phyloP scores from a whole-genome alignment of 2,888 invertebrate genomes.

The Drosophila buzzatii region DNA sequence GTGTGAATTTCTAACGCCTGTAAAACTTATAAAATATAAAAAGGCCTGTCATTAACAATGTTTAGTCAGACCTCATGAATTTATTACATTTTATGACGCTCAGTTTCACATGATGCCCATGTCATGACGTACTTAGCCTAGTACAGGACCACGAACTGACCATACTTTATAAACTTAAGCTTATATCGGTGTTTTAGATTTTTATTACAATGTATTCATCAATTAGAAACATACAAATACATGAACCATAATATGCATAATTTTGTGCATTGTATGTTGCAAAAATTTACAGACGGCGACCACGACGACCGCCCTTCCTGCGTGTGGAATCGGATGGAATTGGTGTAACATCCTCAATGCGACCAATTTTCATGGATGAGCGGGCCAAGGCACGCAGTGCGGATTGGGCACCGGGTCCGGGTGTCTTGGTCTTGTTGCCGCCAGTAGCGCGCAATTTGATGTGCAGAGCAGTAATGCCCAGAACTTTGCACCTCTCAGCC shows the following conservation, averaged over 20 bases:
- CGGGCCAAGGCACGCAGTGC: constrained; percentile 99
- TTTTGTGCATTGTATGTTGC: constrained; percentile 12
- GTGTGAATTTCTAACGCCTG: background rate
- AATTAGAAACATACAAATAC: constrained; percentile 31
- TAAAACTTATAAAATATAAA: background rate
- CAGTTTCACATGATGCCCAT: too few species aligned
- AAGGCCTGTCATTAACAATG: background rate
- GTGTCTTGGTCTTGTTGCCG: constrained; percentile 99
- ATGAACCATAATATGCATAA: constrained; percentile 28
- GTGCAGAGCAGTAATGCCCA: constrained; percentile 99
- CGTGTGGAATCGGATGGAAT: constrained; percentile 99
- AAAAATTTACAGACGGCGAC: constrained; percentile 95
- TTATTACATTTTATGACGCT: too few species aligned
- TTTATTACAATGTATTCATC: constrained; percentile 45
- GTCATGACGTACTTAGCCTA: too few species aligned
- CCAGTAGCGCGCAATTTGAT: constrained; percentile 99
- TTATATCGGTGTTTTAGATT: constrained; percentile 15
- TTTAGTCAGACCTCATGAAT: too few species aligned
- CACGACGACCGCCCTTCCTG: constrained; percentile 99
- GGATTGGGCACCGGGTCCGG: constrained; percentile 99
- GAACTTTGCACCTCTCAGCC: constrained; percentile 98
- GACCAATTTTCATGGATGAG: constrained; percentile 99
- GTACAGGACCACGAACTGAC: background rate
- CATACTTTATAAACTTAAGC: background rate
- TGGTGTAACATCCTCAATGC: constrained; percentile 99